Conservation (phyloP, 2,888 invertebrate genomes). For the Bruchidius siliquastri region DNA sequence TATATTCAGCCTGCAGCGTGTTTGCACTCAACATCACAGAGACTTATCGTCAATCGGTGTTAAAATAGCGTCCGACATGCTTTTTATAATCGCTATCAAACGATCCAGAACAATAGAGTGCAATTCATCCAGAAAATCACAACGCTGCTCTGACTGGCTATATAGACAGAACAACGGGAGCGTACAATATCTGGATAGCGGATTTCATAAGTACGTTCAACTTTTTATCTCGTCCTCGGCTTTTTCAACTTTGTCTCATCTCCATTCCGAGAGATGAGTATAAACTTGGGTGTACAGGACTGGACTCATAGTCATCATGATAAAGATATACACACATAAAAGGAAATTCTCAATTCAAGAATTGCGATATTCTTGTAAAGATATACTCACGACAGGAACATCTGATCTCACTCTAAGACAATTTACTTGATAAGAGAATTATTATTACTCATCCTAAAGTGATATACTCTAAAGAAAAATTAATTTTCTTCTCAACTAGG, state of each 20-base stretch:
- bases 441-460: too few relatives aligned
- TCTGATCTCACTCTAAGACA: too few relatives aligned
- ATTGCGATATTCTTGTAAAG: too few relatives aligned
- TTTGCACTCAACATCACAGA: not conserved
- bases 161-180: not conserved
- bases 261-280: not conserved
- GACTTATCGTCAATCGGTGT: not conserved
- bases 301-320: not conserved
- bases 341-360: too few relatives aligned
- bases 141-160: not conserved
- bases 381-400: too few relatives aligned
- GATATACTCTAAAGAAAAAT: too few relatives aligned
- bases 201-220: not conserved
- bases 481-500: too few relatives aligned
- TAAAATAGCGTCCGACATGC: not conserved
- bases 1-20: too few relatives aligned
- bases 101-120: not conserved
- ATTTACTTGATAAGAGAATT: too few relatives aligned
- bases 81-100: not conserved
- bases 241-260: not conserved
- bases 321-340: too few relatives aligned
- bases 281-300: not conserved
- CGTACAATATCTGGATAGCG: not conserved
- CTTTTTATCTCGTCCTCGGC: not conserved
- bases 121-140: not conserved